Evolutionary conservation across 2,113 vertebrate species (phyloP), one percentile per base, ranked within the genome.

Genomic region (Cardinalis cardinalis): DNA sequence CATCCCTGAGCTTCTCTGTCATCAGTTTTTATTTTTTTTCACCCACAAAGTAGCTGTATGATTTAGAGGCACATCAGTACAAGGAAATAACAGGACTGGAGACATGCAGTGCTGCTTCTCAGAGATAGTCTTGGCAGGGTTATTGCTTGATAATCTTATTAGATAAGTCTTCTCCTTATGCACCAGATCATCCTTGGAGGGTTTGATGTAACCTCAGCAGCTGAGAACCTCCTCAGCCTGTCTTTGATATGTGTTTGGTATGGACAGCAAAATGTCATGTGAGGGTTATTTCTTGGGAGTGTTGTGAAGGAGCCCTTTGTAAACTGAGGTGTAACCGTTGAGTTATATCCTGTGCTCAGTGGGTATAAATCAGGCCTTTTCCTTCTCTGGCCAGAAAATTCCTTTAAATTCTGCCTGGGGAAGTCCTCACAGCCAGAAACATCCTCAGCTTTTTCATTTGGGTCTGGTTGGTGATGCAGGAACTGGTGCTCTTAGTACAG

Each of bases 121-220:
- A 32, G 83, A 59, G 75, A 49, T 49, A 40, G 77, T 32, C 71
- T 83, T 65, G 61, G 71, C 53, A 53, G 90, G 78, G 80, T 85
- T 89, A 77, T 56, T 59, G 40, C 80, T 74, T 14, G 59, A 72
- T 95, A 92, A 96, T 95, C 95, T 68, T 38, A 56, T 95, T 94
- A 90, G 81, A 46, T 83, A 84, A 94, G 60, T 59, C 88, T 94
- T 58, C 60, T 92, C 85, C 80, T 59, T 87, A 34, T 4, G 20
- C 69, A 60, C 32, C 43, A 78, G 55, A 24, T 92, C n/a, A 56
- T 86, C 84, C 77, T 90, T 55, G 48, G 73, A 89, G 78, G 76
- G 95, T 89, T 94, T 84, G 78, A 31, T 72, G 92, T 55, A 55
- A 89, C 84, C 83, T 83, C 79, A 84, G 85, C 38, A 70, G 55